Conservation (phyloP, 2,888 invertebrate genomes). For the Bombylius major region DNA sequence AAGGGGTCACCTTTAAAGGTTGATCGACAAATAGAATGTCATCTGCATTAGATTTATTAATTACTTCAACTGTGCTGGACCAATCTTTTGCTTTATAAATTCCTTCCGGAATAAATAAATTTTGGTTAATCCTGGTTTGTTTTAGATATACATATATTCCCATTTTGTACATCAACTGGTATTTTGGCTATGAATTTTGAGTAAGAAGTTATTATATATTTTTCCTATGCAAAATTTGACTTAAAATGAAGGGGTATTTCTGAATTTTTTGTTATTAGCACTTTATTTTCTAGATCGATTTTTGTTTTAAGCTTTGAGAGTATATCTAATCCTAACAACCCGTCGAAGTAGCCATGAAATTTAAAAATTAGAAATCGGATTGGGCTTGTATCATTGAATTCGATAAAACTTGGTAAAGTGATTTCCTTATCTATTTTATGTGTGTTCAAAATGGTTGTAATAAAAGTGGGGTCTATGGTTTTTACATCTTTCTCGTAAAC, state of each 20-base stretch:
- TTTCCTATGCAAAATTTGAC: slow-evolving; percentile 2
- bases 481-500: background rate
- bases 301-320: slow-evolving; percentile 4
- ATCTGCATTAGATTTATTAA: no score
- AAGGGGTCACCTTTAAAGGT: no score
- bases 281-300: slow-evolving; percentile 1
- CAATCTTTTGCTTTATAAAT: no score
- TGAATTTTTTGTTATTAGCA: background rate
- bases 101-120: no score
- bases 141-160: no score
- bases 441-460: slow-evolving; percentile 3
- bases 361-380: slow-evolving; percentile 10
- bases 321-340: slow-evolving; percentile 3
- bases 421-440: slow-evolving; percentile 5
- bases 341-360: slow-evolving; percentile 11
- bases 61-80: no score
- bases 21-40: no score
- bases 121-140: no score
- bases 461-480: background rate
- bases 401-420: slow-evolving; percentile 2
- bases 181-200: no score
- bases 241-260: slow-evolving; percentile 1
- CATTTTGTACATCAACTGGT: no score
- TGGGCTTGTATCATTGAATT: slow-evolving; percentile 6
- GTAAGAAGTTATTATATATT: background rate